phyloP scores from a whole-genome alignment of 1,140 invertebrate genomes.

The Formica selysi region DNA sequence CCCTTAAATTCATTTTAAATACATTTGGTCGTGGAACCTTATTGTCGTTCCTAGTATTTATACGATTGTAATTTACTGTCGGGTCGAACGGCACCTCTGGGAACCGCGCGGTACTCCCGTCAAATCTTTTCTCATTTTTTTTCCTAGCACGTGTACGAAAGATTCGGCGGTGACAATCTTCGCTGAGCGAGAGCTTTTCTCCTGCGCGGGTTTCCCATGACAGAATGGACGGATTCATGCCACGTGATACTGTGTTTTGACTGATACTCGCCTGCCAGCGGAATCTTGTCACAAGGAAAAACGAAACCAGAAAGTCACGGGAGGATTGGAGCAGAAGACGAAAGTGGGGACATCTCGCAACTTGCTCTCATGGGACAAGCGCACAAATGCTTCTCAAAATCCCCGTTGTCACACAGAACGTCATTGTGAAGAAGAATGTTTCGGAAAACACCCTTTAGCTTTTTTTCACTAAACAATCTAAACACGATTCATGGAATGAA shows the following conservation, averaged over 20 bases:
- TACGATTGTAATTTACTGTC: conserved; percentile 15
- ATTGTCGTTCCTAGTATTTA: neutral
- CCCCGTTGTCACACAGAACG: conserved; percentile 33
- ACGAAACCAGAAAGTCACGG: conserved; percentile 18
- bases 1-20: neutral
- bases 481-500: neutral
- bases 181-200: conserved; percentile 17
- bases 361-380: conserved; percentile 47
- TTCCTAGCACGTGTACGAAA: neutral
- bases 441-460: conserved; percentile 18
- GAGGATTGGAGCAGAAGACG: neutral
- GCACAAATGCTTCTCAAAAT: conserved; percentile 36
- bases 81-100: neutral
- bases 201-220: conserved; percentile 65
- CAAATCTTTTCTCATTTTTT: conserved; percentile 21
- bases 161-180: conserved; percentile 29
- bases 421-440: conserved; percentile 47
- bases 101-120: neutral
- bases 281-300: conserved; percentile 45
- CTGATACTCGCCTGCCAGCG: conserved; percentile 49
- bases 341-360: neutral
- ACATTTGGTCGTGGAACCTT: neutral
- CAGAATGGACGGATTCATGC: conserved; percentile 56
- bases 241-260: conserved; percentile 71
- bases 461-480: neutral